Percentiles rank a stretch among this genome's conserved stretches.
Evolutionary conservation across 2,888 invertebrate species (phyloP).

Genomic region (Euplexia lucipara): DNA sequence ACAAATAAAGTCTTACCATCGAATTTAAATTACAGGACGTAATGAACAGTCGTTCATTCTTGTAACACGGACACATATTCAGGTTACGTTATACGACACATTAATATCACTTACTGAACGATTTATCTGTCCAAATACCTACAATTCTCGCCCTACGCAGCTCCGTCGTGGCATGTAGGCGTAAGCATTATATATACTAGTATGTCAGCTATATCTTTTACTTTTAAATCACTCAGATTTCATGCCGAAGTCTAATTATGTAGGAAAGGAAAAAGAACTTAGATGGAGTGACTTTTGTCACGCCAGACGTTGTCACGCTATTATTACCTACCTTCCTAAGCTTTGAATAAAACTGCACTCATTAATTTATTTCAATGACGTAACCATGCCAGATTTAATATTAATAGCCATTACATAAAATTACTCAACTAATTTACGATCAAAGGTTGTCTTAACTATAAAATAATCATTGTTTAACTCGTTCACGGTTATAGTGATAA

Average conservation of each 20-base stretch:
- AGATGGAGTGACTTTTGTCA: conserved; percentile 74
- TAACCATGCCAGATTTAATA: neutral
- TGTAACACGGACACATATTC: conserved; percentile 22
- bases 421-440: conserved; percentile 5
- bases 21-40: neutral
- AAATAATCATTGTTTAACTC: conserved; percentile 1
- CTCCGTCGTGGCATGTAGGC: conserved; percentile 25
- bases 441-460: neutral
- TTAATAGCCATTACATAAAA: conserved; percentile 1
- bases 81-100: conserved; percentile 29
- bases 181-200: conserved; percentile 37
- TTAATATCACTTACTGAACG: conserved; percentile 47
- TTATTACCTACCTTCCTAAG: conserved; percentile 32
- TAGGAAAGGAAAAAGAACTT: conserved; percentile 56
- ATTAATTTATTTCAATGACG: conserved; percentile 26
- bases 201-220: conserved; percentile 33
- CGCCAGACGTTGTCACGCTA: conserved; percentile 71
- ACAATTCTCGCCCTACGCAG: conserved; percentile 35
- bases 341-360: conserved; percentile 50
- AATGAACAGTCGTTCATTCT: neutral
- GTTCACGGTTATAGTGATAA: neutral
- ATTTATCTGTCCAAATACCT: conserved; percentile 32
- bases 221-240: conserved; percentile 49
- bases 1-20: neutral
- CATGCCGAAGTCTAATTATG: conserved; percentile 64